Evolutionary conservation across 2,888 invertebrate species (phyloP), one percentile per base, ranked within the genome.

Genomic region (Aphidius colemani): DNA sequence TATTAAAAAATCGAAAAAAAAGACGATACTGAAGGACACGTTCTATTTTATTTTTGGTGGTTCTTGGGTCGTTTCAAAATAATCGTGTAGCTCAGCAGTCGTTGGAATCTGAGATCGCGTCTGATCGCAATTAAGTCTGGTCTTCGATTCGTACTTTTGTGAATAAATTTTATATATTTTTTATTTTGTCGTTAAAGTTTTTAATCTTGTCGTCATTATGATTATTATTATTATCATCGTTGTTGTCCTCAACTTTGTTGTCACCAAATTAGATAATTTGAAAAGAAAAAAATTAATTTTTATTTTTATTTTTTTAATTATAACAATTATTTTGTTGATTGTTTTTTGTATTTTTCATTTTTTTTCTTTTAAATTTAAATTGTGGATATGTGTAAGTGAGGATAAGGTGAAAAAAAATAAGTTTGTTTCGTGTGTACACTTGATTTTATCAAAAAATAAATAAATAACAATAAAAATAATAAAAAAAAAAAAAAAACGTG

Each of bases 61-160:
- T 46, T 48, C 46, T 55, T 30, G 61, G 49, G 63, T 59, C 61
- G 51, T 62, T 65, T 65, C 66, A 5, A 39, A 40, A 68, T 69
- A 67, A 67, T 69, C 69, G 66, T 51, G 41, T 64, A 75, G 78
- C 79, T 77, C 80, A 81, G 80, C 81, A 71, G 78, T 76, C 77
- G 77, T 72, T 78, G 81, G 81, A 82, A 82, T 82, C 78, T 78
- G 79, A 82, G 81, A 81, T 82, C 81, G 80, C 81, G 81, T 81
- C 80, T 78, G 81, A 81, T 80, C 80, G 81, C 80, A 80, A 82
- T 80, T 81, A 82, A 81, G 81, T 78, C 71, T 74, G 66, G 70
- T 74, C 76, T 77, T 75, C 74, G 79, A 70, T 74, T 75, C 5
- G 73, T 71, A 76, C 76, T 79, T 78, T 57, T 46, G 80, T 78